Percentiles rank a stretch among this genome's conserved stretches.
phyloP scores from a whole-genome alignment of 2,888 invertebrate genomes.

The Allacma fusca region DNA sequence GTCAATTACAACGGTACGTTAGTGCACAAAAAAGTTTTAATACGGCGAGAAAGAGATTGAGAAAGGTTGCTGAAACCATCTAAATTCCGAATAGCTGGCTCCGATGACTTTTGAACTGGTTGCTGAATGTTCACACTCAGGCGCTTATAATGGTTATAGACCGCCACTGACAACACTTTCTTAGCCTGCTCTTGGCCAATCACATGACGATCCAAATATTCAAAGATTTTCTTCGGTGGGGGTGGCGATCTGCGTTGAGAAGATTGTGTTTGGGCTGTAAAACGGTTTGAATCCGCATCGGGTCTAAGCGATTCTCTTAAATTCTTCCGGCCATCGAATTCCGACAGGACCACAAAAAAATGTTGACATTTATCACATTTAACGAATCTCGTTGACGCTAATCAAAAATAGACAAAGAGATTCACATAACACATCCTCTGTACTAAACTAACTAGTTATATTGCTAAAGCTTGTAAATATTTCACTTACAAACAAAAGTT shows the following conservation, averaged over 20 bases:
- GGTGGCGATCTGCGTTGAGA: conserved; percentile 57
- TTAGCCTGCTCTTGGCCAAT: conserved; percentile 97
- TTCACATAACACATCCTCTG: no score
- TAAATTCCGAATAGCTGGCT: conserved; percentile 55
- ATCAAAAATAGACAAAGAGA: no score
- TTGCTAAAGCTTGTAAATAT: no score
- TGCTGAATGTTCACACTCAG: conserved; percentile 88
- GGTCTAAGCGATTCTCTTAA: conserved; percentile 67
- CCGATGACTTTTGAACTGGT: conserved; percentile 48
- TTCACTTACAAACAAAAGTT: conserved; percentile 90
- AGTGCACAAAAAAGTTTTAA: not conserved
- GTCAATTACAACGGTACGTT: no score
- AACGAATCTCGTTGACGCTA: conserved; percentile 89
- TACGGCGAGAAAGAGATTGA: conserved; percentile 59
- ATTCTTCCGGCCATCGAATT: conserved; percentile 87
- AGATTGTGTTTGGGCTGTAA: conserved; percentile 40
- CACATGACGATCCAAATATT: conserved; percentile 94
- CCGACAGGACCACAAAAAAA: conserved; percentile 94
- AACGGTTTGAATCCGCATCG: conserved; percentile 51
- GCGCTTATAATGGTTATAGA: conserved; percentile 98
- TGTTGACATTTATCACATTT: conserved; percentile 98
- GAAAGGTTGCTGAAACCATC: conserved; percentile 60
- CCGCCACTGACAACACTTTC: conserved; percentile 96
- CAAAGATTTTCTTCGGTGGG: conserved; percentile 77
- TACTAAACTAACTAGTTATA: no score